Evolutionary conservation across 1,140 invertebrate genomes (phyloP), one percentile per base, ranked within the genome.

Genomic region (Matsumurasca onukii): DNA sequence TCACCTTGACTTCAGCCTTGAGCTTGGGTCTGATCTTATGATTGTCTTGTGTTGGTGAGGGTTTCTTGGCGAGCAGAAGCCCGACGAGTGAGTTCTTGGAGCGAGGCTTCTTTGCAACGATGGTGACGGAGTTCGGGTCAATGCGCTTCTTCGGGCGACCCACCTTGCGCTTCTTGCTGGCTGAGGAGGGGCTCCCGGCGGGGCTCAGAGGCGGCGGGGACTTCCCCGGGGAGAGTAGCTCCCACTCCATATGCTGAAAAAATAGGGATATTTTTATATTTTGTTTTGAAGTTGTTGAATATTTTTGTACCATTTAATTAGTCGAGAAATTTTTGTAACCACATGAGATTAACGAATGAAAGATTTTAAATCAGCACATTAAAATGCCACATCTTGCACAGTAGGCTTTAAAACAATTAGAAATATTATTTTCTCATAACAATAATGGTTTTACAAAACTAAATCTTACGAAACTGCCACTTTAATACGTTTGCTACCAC

Each of bases 141-240:
- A 82, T 70, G 77, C 79, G 80, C 74, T 92, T 93, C 66, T 89
- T 88, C 0, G 91, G 92, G 69, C 91, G 81, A 1, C 91, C 91
- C 0, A 92, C 91, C 82, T 94, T 94, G 5, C 92, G 83, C 75
- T 93, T 93, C 72, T 92, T 91, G 0, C 88, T 90, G 0, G 88
- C 87, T 0, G 83, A 83, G 34, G 77, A 80, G 1, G 74, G 78
- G 65, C 69, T 57, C 27, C 66, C 61, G 3, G 62, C 39, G 1
- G 70, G 70, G 12, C 66, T 68, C 3, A 68, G 27, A 0, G 70
- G 61, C 17, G 66, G 61, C 2, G 70, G 70, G n/a, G 66, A 70
- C 25, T 67, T 59, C 25, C 39, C 22, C 12, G 69, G 31, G 27
- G 57, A 34, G 12, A 27, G 12, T 9, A 61, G 45, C 3, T 55